Conservation (phyloP, 2,113 vertebrate genomes). For the Leuciscus idus region DNA sequence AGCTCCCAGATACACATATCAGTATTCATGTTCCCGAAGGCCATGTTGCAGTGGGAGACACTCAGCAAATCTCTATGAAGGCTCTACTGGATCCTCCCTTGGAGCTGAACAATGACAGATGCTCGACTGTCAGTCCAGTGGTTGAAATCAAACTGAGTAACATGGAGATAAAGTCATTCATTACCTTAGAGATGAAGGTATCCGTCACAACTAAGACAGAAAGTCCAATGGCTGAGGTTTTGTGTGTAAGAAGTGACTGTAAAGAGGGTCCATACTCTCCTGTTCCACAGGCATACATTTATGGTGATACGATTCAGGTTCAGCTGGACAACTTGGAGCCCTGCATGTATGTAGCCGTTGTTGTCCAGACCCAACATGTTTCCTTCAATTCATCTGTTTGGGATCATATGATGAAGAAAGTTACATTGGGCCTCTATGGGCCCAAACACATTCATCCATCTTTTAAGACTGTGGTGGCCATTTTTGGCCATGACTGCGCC, state of each 20-base stretch:
- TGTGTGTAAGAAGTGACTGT: constrained; percentile 86
- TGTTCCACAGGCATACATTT: constrained; percentile 79
- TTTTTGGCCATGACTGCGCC: constrained; percentile 94
- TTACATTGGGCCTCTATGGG: constrained; percentile 91
- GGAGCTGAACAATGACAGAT: constrained; percentile 91
- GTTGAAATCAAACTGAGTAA: constrained; percentile 93
- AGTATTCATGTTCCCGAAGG: constrained; percentile 89
- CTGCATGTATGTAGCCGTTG: constrained; percentile 88
- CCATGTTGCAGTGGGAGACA: constrained; percentile 85
- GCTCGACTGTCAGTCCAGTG: constrained; percentile 88
- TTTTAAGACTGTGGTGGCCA: constrained; percentile 91
- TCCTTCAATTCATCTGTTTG: constrained; percentile 85
- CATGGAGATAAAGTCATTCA: constrained; percentile 87
- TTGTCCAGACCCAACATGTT: constrained; percentile 82
- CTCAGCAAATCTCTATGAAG: constrained; percentile 92
- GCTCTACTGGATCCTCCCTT: constrained; percentile 91
- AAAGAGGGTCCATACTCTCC: constrained; percentile 89
- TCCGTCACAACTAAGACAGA: constrained; percentile 82
- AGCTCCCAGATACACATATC: constrained; percentile 92
- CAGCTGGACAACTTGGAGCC: constrained; percentile 91
- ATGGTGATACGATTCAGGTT: constrained; percentile 89
- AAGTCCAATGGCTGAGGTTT: constrained; percentile 80
- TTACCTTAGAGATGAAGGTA: constrained; percentile 90
- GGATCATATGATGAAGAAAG: constrained; percentile 89
- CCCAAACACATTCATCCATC: constrained; percentile 96